Conservation (phyloP, 92 coral and sea anemone genomes). For the Phenganax subtilis region DNA sequence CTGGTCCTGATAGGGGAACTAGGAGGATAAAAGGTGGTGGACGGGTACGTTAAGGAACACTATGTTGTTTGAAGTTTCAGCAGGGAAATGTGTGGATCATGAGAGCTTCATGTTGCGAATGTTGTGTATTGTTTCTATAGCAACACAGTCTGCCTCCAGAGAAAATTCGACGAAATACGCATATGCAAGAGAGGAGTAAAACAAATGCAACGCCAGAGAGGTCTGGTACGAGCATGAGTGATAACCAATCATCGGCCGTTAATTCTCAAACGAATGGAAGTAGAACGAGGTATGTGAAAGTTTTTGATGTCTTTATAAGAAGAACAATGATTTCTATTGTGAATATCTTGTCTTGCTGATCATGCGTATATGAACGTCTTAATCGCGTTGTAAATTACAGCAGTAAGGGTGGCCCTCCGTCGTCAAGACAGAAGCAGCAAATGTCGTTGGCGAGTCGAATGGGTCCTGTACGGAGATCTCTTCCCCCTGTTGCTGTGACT, state of each 20-base stretch:
- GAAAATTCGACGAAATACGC: constrained; percentile 81
- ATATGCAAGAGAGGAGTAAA: constrained; percentile 68
- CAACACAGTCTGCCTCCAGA: constrained; percentile 98
- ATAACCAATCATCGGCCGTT: constrained; percentile 25
- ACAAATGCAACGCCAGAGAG: constrained; percentile 51
- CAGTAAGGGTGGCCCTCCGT: constrained; percentile 46
- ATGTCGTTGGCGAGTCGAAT: constrained; percentile 69
- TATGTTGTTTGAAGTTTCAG: neutral
- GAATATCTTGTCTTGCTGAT: too few relatives aligned
- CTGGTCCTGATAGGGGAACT: constrained; percentile 83
- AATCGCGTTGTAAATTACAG: constrained; percentile 42
- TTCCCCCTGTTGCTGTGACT: constrained; percentile 88
- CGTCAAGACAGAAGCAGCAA: constrained; percentile 27
- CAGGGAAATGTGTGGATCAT: too few relatives aligned
- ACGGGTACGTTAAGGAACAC: constrained; percentile 30
- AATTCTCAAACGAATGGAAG: constrained; percentile 74
- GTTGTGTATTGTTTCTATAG: constrained; percentile 35
- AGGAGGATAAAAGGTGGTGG: constrained; percentile 61
- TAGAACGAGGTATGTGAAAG: constrained; percentile 61
- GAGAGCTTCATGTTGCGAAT: neutral
- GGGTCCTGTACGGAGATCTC: constrained; percentile 92
- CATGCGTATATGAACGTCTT: neutral
- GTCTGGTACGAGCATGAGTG: constrained; percentile 60
- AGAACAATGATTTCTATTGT: neutral
- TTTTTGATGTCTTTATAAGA: neutral